Evolutionary conservation across 2,113 vertebrate genomes (phyloP), one percentile per base, ranked within the genome.

Genomic region (Meleagris gallopavo): DNA sequence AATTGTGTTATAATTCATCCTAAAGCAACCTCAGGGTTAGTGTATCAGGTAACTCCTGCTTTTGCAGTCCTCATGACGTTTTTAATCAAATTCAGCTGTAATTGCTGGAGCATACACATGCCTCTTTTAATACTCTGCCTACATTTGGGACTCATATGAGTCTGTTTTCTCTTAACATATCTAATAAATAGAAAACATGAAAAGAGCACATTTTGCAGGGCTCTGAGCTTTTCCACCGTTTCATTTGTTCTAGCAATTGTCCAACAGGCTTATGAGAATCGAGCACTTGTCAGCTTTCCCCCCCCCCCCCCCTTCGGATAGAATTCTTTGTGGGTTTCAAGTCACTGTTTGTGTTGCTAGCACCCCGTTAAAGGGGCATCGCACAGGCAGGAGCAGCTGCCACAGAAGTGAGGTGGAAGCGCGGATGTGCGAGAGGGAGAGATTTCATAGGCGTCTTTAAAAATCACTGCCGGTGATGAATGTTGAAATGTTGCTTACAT

Each of bases 1-100:
- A 97, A 97, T 97, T 97, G 96, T 95, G 96, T 94, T 95, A 97
- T 97, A 97, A 97, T 97, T 97, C 97, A 96, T 97, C 91, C 94
- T 88, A 93, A 93, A 97, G 94, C 93, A 96, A 97, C 95, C 96
- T 94, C 90, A 25, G 96, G 95, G 90, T 95, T 90, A 96, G 94
- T 93, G 92, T 85, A 96, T 97, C 97, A 94, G 92, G 96, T 97
- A 96, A 97, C 96, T 93, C 87, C 90, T 72, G 91, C 96, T 80
- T 95, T 89, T 86, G 81, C 92, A 88, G 93, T 43, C 88, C 93
- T 94, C 84, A 4, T 95, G 95, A 97, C 93, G 79, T 94, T 93
- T 93, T 97, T 97, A 97, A 97, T 97, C 94, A 95, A 94, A 94
- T 93, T 91, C 97, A 97, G 96, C 95, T 97, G 96, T 93, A 94